phyloP scores from a whole-genome alignment of 2,888 invertebrate species.

The Catocala sponsa region DNA sequence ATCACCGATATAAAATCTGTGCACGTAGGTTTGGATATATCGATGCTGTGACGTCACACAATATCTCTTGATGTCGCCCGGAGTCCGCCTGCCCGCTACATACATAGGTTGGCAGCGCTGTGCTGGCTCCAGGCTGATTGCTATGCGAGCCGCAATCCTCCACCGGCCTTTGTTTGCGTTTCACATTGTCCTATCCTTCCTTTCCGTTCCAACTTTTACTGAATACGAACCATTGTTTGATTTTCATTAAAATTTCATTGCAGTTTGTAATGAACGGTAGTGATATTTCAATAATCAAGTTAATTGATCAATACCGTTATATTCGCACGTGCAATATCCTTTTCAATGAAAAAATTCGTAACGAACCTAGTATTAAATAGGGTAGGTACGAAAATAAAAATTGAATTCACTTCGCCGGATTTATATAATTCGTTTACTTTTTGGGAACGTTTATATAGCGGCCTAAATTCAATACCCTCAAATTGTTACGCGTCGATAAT shows the following conservation, averaged over 20 bases:
- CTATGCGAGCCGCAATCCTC: slow-evolving; percentile 74
- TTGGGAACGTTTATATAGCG: no score
- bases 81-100: slow-evolving; percentile 40
- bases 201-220: slow-evolving; percentile 73
- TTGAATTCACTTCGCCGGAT: no score
- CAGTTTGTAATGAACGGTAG: slow-evolving; percentile 22
- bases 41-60: slow-evolving; percentile 24
- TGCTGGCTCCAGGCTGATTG: slow-evolving; percentile 70
- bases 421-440: no score
- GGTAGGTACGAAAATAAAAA: no score
- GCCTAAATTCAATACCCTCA: not conserved
- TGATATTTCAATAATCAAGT: slow-evolving; percentile 29
- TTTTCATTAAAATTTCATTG: slow-evolving; percentile 49
- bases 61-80: slow-evolving; percentile 16
- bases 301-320: slow-evolving; percentile 26
- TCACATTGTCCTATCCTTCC: slow-evolving; percentile 76
- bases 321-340: slow-evolving; percentile 18
- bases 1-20: slow-evolving; percentile 36
- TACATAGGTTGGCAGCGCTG: slow-evolving; percentile 58
- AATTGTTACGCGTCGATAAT: not conserved
- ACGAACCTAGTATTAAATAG: not conserved
- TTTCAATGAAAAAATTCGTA: slow-evolving; percentile 4
- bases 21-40: slow-evolving; percentile 34
- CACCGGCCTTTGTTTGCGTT: slow-evolving; percentile 75
- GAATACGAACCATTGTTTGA: slow-evolving; percentile 58